Percentiles rank a stretch among this genome's conserved stretches.
phyloP scores from a whole-genome alignment of 2,113 vertebrate genomes.

The Poicephalus gulielmi region DNA sequence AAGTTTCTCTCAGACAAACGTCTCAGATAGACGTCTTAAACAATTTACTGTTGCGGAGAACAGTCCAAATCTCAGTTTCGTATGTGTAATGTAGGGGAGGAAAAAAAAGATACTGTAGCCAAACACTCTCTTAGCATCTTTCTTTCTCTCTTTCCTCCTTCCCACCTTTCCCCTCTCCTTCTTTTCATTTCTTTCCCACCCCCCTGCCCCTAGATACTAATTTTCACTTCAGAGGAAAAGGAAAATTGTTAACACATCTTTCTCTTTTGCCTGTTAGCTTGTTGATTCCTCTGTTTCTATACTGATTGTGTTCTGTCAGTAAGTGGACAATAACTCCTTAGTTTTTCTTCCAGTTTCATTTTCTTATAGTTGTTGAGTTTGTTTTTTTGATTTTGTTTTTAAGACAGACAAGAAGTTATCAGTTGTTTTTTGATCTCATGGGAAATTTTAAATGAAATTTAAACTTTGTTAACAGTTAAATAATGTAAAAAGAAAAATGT shows the following conservation, averaged over 20 bases:
- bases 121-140: not conserved
- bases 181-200: not conserved
- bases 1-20: not conserved
- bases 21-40: not conserved
- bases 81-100: not conserved
- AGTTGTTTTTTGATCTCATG: not conserved
- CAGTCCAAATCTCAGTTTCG: not conserved
- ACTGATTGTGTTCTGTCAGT: not conserved
- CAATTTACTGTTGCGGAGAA: not conserved
- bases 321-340: not conserved
- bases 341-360: not conserved
- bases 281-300: not conserved
- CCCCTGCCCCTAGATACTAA: not conserved
- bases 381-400: not conserved
- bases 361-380: rapidly evolving
- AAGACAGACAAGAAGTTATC: not conserved
- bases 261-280: not conserved
- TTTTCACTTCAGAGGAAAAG: not conserved
- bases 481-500: not conserved
- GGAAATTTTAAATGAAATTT: not conserved
- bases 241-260: not conserved
- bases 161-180: rapidly evolving
- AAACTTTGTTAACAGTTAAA: not conserved
- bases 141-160: not conserved
- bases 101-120: not conserved